Percentiles rank a stretch among this genome's conserved stretches.
Conservation (phyloP, 2,797 vertebrate species). For the Molossus molossus region DNA sequence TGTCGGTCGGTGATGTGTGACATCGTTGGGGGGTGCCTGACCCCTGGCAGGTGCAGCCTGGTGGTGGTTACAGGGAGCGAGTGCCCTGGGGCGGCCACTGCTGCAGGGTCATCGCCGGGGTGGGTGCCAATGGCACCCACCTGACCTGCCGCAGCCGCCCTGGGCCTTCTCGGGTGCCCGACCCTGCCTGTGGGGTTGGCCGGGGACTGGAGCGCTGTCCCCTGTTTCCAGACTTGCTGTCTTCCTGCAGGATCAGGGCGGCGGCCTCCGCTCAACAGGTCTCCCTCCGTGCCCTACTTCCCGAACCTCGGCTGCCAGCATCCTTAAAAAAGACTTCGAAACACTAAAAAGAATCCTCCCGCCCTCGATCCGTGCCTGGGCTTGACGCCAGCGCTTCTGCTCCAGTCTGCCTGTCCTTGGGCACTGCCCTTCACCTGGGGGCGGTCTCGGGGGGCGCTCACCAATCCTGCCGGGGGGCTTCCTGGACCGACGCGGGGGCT, state of each 20-base stretch:
- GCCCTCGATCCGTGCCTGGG: constrained; percentile 57
- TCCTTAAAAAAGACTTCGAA: constrained; percentile 73
- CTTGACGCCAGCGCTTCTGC: constrained; percentile 33
- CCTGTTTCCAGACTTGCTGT: accelerated
- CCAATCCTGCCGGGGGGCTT: not conserved
- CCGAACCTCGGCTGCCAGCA: constrained; percentile 65
- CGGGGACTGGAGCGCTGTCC: accelerated
- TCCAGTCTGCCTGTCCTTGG: not conserved
- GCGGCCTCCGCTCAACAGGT: constrained; percentile 69
- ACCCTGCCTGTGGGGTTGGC: accelerated
- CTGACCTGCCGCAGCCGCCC: not conserved
- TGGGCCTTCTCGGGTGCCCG: accelerated
- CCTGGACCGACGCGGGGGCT: not conserved
- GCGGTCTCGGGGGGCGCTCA: accelerated
- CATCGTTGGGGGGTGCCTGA: not conserved
- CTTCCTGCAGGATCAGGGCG: not conserved
- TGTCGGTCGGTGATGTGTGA: not conserved
- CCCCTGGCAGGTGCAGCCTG: not conserved
- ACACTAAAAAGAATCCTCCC: constrained; percentile 71
- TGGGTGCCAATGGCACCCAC: accelerated
- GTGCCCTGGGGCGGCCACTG: too few relatives aligned
- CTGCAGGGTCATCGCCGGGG: not conserved
- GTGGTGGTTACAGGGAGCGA: not conserved
- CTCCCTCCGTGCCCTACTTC: constrained; percentile 65
- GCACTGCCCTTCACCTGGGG: not conserved